Conservation (phyloP, 2,797 vertebrate species). For the Menidia menidia region DNA sequence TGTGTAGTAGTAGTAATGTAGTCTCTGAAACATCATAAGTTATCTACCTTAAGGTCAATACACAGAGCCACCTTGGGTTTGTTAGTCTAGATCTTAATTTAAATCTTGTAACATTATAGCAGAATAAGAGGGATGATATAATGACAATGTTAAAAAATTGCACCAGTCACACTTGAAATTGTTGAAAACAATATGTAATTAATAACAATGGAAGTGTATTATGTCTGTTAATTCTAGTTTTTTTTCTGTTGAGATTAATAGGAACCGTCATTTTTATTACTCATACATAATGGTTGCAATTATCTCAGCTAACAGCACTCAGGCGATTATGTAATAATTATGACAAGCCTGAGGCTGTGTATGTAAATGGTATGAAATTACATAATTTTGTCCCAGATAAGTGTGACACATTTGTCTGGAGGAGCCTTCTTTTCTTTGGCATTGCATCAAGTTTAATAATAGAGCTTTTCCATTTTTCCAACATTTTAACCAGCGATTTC, state of each 20-base stretch:
- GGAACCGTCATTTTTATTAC: background rate
- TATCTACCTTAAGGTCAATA: too few relatives aligned
- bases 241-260: background rate
- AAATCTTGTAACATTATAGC: background rate
- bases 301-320: background rate
- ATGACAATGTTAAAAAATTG: background rate
- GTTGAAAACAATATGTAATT: background rate
- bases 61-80: background rate
- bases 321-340: background rate
- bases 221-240: background rate
- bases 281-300: background rate
- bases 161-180: background rate
- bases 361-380: background rate
- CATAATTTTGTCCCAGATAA: background rate
- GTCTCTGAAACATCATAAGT: background rate
- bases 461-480: too few relatives aligned
- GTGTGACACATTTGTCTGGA: background rate
- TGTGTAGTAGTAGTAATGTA: too few relatives aligned
- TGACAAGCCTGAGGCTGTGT: background rate
- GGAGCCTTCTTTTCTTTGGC: background rate
- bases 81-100: background rate
- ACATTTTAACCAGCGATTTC: too few relatives aligned
- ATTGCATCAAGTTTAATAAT: too few relatives aligned
- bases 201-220: background rate
- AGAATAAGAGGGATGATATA: background rate